These are phyloP conservation scores for Eleginops maclovinus DNA, from an alignment of 2,113 vertebrate genomes.

Conservation along the genomic window DNA sequence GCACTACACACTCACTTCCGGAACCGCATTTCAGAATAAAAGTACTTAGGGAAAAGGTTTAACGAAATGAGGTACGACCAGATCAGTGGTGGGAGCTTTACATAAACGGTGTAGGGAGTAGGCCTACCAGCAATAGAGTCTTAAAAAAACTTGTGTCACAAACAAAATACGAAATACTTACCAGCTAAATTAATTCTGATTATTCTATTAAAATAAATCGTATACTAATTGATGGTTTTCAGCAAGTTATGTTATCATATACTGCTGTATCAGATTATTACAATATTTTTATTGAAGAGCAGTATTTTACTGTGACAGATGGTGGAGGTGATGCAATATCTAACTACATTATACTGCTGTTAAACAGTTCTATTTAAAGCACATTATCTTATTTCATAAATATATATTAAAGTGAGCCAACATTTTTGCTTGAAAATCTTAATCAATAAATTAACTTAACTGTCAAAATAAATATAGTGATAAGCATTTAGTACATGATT, in stretches of 20 bases:
- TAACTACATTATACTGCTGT: no score
- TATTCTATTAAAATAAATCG: no score
- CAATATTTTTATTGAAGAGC: background rate
- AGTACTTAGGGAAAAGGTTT: background rate
- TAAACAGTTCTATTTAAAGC: no score
- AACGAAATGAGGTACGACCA: background rate
- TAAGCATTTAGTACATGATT: no score
- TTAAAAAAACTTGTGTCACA: background rate
- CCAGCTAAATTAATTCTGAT: no score
- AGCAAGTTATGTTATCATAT: background rate
- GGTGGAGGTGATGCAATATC: no score
- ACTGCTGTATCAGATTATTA: background rate
- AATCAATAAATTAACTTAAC: no score
- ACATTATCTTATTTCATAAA: no score
- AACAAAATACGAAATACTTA: background rate
- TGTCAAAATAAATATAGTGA: no score
- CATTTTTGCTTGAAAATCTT: no score
- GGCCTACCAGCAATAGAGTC: no score
- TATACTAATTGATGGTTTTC: background rate
- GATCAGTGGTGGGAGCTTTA: background rate
- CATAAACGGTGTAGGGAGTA: background rate
- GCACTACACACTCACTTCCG: constrained; percentile 2
- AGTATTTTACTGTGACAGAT: background rate
- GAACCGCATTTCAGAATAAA: background rate
- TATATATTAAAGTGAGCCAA: no score